Evolutionary conservation across 2,888 invertebrate genomes (phyloP), one percentile per base, ranked within the genome.

Genomic region (Neoaliturus tenellus): DNA sequence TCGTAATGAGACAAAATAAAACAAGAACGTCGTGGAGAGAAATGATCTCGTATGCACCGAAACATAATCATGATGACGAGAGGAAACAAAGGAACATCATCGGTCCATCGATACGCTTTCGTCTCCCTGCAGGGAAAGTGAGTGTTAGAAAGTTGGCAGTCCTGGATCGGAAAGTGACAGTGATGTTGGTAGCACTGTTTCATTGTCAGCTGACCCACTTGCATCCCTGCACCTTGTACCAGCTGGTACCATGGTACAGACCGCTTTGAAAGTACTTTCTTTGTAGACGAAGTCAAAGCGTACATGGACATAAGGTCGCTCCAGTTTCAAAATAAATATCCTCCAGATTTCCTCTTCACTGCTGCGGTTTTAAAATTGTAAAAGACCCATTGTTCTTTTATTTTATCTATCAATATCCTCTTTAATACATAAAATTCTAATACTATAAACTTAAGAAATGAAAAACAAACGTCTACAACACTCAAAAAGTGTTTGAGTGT

Each of bases 161-260:
- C 62, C 62, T 62, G 62, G 62, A 31, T 55, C 62, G 62, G 62
- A 62, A 62, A 62, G 62, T 62, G 31, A 62, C 31, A 62, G 62
- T 62, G 62, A 62, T 62, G 62, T 28, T 62, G 62, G 62, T 31
- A 25, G 62, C 62, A 62, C 62, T 62, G 62, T 62, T 62, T 62
- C 28, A 28, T 62, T 62, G 62, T 62, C 62, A 62, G 25, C 62
- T 62, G 62, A 62, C 62, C 62, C 62, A 62, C 62, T 62, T 62
- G 62, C 62, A 62, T 62, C 62, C 62, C 14, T 62, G 62, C 62
- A 62, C 62, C 62, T 62, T 31, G 62, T 31, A 62, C 28, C 62
- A 62, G 28, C 62, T 31, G 62, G 62, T 17, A 62, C 62, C 28
- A 62, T 25, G 55, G 62, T 62, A 62, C 62, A 2, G 31, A 28